Conservation (phyloP, 2,888 invertebrate genomes). For the Tortricodes alternella region DNA sequence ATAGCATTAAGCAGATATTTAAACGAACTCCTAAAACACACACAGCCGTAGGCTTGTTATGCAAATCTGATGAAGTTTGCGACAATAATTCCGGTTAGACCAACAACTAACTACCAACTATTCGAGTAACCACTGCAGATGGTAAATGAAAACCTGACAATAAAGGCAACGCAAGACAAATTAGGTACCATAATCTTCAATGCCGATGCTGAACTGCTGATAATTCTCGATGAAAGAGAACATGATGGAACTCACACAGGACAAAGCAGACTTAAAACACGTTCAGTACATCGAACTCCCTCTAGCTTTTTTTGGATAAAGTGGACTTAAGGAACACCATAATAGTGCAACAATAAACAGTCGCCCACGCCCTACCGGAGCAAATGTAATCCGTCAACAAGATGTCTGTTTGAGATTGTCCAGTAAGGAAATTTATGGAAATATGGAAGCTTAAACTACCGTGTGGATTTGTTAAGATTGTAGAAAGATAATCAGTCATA, state of each 20-base stretch:
- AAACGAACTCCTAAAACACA: background rate
- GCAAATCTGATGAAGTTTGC: no score
- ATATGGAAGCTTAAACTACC: constrained; percentile 23
- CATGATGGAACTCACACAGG: no score
- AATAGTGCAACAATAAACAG: constrained; percentile 24
- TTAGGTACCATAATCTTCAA: no score
- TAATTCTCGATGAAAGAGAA: no score
- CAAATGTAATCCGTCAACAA: constrained; percentile 43
- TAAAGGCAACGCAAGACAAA: no score
- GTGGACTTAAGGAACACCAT: constrained; percentile 19
- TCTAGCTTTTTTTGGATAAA: constrained; percentile 14
- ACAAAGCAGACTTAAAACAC: no score
- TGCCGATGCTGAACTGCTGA: no score
- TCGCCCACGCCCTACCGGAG: constrained; percentile 47
- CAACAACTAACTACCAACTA: no score
- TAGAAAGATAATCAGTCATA: constrained; percentile 1
- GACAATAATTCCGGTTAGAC: no score
- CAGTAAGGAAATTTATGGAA: constrained; percentile 27
- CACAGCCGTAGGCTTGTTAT: background rate
- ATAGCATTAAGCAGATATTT: background rate
- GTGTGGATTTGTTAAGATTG: background rate
- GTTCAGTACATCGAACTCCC: constrained; percentile 10
- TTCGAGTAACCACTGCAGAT: no score
- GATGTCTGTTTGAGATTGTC: constrained; percentile 39
- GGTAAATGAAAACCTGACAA: no score